phyloP scores from a whole-genome alignment of 2,113 vertebrate genomes.

The Cyprinodon tularosa region DNA sequence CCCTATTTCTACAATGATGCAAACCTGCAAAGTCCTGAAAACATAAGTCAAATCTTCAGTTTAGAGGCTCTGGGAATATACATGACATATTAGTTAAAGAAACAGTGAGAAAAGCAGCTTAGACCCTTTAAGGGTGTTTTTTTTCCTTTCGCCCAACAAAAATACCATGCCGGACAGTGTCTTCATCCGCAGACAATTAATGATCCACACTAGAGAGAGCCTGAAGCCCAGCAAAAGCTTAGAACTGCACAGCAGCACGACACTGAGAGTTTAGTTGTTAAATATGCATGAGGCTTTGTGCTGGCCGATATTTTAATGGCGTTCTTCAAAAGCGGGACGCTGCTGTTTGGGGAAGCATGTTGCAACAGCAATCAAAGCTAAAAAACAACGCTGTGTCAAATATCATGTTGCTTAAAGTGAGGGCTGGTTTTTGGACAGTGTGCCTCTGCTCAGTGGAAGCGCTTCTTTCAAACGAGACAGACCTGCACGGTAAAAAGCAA shows the following conservation, averaged over 20 bases:
- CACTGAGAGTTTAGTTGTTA: constrained; percentile 53
- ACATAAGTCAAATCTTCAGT: not conserved
- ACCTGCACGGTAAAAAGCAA: constrained; percentile 6
- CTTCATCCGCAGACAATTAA: constrained; percentile 11
- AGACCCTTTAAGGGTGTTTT: constrained; percentile 14
- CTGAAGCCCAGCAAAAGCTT: constrained; percentile 19
- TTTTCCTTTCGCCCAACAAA: constrained; percentile 5
- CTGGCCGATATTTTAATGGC: constrained; percentile 49
- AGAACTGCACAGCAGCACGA: constrained; percentile 30
- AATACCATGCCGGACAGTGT: not conserved
- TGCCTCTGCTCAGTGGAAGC: constrained; percentile 12
- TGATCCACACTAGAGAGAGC: constrained; percentile 42
- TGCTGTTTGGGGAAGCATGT: constrained; percentile 37
- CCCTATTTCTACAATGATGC: not conserved
- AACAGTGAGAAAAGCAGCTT: not conserved
- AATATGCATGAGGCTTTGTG: constrained; percentile 63
- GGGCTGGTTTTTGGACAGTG: constrained; percentile 35
- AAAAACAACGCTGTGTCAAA: constrained; percentile 44
- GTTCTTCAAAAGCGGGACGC: constrained; percentile 43
- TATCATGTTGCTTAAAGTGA: constrained; percentile 37
- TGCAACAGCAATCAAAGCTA: constrained; percentile 56
- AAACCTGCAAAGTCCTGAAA: not conserved
- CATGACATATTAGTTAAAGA: not conserved
- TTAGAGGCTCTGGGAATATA: not conserved
- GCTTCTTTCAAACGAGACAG: constrained; percentile 15